Conservation (phyloP, 2,888 invertebrate genomes). For the Drosophila yooni region DNA sequence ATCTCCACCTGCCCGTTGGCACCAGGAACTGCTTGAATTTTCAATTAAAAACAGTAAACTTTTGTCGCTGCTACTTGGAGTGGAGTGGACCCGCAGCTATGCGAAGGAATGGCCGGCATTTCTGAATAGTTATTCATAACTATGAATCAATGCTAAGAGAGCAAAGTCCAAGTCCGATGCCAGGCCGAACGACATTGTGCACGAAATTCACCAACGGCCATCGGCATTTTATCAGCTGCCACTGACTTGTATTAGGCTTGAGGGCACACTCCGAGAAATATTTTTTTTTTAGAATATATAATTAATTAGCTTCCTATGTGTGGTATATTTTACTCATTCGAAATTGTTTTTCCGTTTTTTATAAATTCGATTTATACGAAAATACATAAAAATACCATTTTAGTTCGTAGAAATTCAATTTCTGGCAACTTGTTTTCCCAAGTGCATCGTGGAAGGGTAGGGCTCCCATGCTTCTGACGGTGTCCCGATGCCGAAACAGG, state of each 20-base stretch:
- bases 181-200: constrained; percentile 22
- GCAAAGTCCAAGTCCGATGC: constrained; percentile 61
- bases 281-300: not conserved
- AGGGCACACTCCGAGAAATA: constrained; percentile 1
- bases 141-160: constrained; percentile 69
- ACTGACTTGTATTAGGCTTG: constrained; percentile 13
- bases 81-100: not conserved
- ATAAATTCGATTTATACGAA: not conserved
- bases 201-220: constrained; percentile 55
- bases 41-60: constrained; percentile 67
- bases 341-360: not conserved
- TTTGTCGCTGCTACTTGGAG: constrained; percentile 18
- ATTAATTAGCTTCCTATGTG: not conserved
- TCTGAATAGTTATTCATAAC: constrained; percentile 70
- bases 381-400: not conserved
- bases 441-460: constrained; percentile 14
- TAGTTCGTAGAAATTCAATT: not conserved
- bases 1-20: constrained; percentile 21
- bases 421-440: not conserved
- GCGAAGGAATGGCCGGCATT: constrained; percentile 38
- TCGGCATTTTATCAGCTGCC: constrained; percentile 61
- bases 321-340: not conserved
- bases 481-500: constrained; percentile 50
- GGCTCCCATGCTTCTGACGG: constrained; percentile 44
- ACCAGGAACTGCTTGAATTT: constrained; percentile 58